Base-by-base conservation (phyloP, 2,797 vertebrate species). In the Notolabrus celidotus region DNA sequence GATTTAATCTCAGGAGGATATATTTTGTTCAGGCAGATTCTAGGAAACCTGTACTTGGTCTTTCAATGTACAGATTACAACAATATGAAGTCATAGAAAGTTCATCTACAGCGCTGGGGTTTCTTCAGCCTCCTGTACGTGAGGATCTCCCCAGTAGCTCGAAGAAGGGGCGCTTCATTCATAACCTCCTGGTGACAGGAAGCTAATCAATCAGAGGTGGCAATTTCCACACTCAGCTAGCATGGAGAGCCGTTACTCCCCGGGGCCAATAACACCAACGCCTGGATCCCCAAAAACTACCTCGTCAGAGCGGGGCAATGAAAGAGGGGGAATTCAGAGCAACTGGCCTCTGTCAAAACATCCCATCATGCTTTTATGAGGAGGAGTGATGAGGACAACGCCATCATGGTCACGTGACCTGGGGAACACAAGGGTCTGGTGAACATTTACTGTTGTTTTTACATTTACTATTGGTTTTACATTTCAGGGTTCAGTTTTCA, bases 151-250 rank as follows among this genome's bases (percentile, higher is more conserved):
- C 1, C 19, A 60, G 58, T 16, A 64, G n/a, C n/a, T n/a, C n/a
- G 46, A 75, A 78, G 77, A 77, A 77, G 67, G 57, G 39, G 47
- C 33, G 33, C 74, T 86, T 85, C 78, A 89, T 89, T 78, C 84
- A 85, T 82, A 83, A 90, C 83, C 79, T 75, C 73, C 50, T 89
- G 86, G 83, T 92, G 91, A 92, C 88, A 91, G 88, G 81, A 86
- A 84, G 78, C 67, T 77, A 87, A 91, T 92, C 88, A 89, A 74
- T 92, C 90, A 92, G 84, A 80, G 86, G 85, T 85, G 84, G 56
- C 79, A 79, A 89, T 88, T 90, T 86, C 82, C 83, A 88, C 89
- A 86, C 88, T 80, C 76, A 55, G 71, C 77, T 36, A 54, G 71
- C 77, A 82, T 53, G 79, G 74, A 70, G 77, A 77, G 75, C 67